Evolutionary conservation across 2,113 vertebrate species (phyloP), one percentile per base, ranked within the genome.

Genomic region (Microtus montanus): DNA sequence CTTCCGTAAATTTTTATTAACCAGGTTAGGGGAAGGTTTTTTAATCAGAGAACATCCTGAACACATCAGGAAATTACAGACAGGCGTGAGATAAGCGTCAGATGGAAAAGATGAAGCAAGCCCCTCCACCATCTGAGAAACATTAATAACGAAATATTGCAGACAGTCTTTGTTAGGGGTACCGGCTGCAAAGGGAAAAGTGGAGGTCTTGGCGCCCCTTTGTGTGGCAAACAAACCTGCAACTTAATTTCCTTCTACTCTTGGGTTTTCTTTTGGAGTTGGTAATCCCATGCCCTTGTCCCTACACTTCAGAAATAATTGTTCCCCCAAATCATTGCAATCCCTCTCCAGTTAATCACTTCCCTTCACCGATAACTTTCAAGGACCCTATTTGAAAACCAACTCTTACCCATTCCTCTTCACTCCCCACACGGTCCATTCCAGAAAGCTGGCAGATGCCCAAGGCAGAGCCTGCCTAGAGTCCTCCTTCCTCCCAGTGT

Each of bases 11-110:
- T 97, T 97, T 97, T 98, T 98, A 98, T 98, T 98, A 97, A 93
- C 91, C 44, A 90, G 96, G 95, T 98, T 98, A 97, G 74, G 94
- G 95, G 96, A 93, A 90, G 89, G 96, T 70, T 41, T 96, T 97
- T 38, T 33, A 33, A 95, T 98, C 95, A 97, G 97, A 94, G 74
- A 79, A 96, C 71, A 97, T 96, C 92, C 77, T 87, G 95, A 91
- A 85, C 89, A 97, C 96, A 98, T 98, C 98, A 98, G 96, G 96
- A 96, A 98, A 98, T 98, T 97, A 98, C 97, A 98, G 97, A 94
- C 93, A 97, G 93, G 92, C 96, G 92, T 92, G 85, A 95, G 97
- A 96, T 97, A 98, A 95, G 95, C 91, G 97, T 73, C 95, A 96
- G 97, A 96, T 86, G 33, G 97, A 97, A 97, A 74, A 95, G 20